phyloP scores from a whole-genome alignment of 2,888 invertebrate genomes.

The Pteria penguin region DNA sequence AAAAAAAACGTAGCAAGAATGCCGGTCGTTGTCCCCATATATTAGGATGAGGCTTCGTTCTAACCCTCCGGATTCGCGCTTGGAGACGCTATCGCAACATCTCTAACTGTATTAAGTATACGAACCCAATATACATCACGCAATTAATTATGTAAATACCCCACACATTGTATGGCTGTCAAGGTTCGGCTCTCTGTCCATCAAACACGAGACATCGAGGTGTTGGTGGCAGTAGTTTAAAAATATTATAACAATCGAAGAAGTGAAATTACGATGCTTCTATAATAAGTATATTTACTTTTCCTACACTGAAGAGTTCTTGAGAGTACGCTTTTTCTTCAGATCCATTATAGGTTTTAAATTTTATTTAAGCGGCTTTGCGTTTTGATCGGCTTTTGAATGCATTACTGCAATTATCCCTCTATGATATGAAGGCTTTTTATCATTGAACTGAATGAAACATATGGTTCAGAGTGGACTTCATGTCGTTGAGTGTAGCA shows the following conservation, averaged over 20 bases:
- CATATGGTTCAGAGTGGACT: too few species aligned
- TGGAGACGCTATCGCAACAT: too few species aligned
- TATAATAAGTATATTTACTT: background rate
- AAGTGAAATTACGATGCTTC: background rate
- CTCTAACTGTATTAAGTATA: too few species aligned
- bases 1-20: too few species aligned
- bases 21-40: too few species aligned
- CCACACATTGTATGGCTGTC: background rate
- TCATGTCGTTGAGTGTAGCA: background rate
- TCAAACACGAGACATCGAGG: background rate
- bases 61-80: too few species aligned
- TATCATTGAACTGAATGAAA: too few species aligned
- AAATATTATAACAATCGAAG: background rate
- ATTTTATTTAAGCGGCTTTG: background rate
- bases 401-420: too few species aligned
- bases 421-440: too few species aligned
- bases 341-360: background rate
- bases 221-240: background rate
- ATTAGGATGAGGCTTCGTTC: too few species aligned
- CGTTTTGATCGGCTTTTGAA: background rate
- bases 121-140: background rate
- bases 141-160: background rate
- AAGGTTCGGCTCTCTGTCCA: background rate
- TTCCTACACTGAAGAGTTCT: background rate
- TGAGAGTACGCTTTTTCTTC: background rate